Evolutionary conservation across 2,888 invertebrate genomes (phyloP), one percentile per base, ranked within the genome.

Genomic region (Caenorhabditis sp.): DNA sequence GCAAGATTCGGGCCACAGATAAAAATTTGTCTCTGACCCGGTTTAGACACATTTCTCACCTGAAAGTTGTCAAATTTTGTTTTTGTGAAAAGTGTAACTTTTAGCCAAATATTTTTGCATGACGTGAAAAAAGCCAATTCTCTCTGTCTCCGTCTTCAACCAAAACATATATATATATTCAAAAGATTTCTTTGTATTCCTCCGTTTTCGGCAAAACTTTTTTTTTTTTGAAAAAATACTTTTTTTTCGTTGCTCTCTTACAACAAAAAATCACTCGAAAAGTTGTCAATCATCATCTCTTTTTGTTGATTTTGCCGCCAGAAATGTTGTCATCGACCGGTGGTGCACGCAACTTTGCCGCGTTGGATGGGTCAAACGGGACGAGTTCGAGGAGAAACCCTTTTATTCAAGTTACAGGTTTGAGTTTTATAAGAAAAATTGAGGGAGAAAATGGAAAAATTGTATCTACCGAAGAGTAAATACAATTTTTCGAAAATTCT

Each of bases 351-450:
- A 67, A 21, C 54, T 71, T 71, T 60, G 60, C 67, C 36, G 64
- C 68, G n/a, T 54, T 74, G 26, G 74, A 69, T 51, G 69, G 69
- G 0, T 66, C 69, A 21, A 69, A 74, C 64, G 74, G 69, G 4
- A 74, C 66, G 4, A 74, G 69, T 37, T 74, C 69, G 6, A 53
- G 74, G 26, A 60, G 74, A 23, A 74, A 74, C 62, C 73, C 73
- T 0, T 73, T 73, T 27, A 67, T 72, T 51, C 66, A 67, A 21
- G 63, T 71, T 26, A 60, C 66, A 26, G 57, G 31, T 31, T 49
- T 27, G 26, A 50, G 43, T 21, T 43, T 43, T 17, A 12, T 51
- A 21, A 21, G 23, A 51, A 31, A 31, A 31, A 31, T n/a, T n/a
- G n/a, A n/a, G n/a, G n/a, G n/a, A n/a, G n/a, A n/a, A n/a, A n/a